phyloP scores from a whole-genome alignment of 2,888 invertebrate genomes.

The Amiota minor region DNA sequence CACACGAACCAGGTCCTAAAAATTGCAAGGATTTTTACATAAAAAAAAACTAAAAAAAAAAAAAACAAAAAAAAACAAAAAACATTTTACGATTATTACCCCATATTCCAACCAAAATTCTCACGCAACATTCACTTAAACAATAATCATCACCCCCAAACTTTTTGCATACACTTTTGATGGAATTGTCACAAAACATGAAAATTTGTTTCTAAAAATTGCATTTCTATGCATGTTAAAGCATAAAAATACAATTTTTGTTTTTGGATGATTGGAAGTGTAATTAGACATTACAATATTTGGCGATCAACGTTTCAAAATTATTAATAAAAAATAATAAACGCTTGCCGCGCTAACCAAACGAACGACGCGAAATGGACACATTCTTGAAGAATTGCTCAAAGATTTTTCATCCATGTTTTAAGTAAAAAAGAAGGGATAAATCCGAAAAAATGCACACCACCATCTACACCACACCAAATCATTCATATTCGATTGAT shows the following conservation, averaged over 20 bases:
- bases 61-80: background rate
- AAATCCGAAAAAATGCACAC: too few species aligned
- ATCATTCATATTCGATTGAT: too few species aligned
- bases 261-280: conserved; percentile 1
- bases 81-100: too few species aligned
- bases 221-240: conserved; percentile 25
- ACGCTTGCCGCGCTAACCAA: background rate
- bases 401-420: conserved; percentile 25
- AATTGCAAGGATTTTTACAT: background rate
- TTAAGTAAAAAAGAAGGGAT: background rate
- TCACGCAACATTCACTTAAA: too few species aligned
- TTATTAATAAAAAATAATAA: background rate
- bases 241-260: conserved; percentile 24
- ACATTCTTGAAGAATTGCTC: conserved; percentile 27
- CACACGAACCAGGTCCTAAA: background rate
- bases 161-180: background rate
- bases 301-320: background rate
- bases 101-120: too few species aligned
- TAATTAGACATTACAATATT: background rate
- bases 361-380: background rate
- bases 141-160: too few species aligned
- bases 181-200: background rate
- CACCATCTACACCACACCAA: too few species aligned
- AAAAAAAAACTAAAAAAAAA: background rate
- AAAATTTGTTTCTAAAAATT: conserved; percentile 10